Evolutionary conservation across 2,888 invertebrate species (phyloP), one percentile per base, ranked within the genome.

Genomic region (Disparrhopalites patrizii): DNA sequence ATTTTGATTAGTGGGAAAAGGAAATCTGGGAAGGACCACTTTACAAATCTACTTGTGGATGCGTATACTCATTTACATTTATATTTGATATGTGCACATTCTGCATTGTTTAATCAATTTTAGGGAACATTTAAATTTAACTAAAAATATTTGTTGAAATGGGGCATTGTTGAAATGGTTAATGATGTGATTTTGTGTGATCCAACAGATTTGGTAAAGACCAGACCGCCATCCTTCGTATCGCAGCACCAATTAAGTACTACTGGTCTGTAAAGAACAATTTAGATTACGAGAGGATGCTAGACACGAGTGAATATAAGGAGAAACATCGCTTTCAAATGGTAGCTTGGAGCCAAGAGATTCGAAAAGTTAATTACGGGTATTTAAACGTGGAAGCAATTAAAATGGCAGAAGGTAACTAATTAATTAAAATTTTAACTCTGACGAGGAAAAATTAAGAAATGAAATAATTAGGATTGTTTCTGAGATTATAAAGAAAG

Each of bases 21-120:
- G 77, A 99, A 99, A 82, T 89, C 88, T 20, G 98, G 98, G 18
- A 99, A 99, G 81, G 98, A 98, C 80, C 94, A 84, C 78, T 79
- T 96, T 43, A 89, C 93, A 0, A 87, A 90, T 74, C 81, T 85
- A 76, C 79, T 96, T 64, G 80, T 84, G 61, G 79, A 85, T 18
- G n/a, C 43, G 43, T 43, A 43, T n/a, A n/a, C n/a, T n/a, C n/a
- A n/a, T n/a, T n/a, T n/a, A 43, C 7, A 36, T n/a, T n/a, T n/a
- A n/a, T n/a, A n/a, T n/a, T n/a, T n/a, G n/a, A n/a, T n/a, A n/a
- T n/a, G n/a, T n/a, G n/a, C n/a, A n/a, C n/a, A n/a, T n/a, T n/a
- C n/a, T n/a, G n/a, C n/a, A n/a, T n/a, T n/a, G n/a, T n/a, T n/a
- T n/a, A n/a, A n/a, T n/a, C n/a, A n/a, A n/a, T n/a, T n/a, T n/a